Evolutionary conservation across 2,797 vertebrate species (phyloP), one percentile per base, ranked within the genome.

Genomic region (Hoplostethus mediterraneus): DNA sequence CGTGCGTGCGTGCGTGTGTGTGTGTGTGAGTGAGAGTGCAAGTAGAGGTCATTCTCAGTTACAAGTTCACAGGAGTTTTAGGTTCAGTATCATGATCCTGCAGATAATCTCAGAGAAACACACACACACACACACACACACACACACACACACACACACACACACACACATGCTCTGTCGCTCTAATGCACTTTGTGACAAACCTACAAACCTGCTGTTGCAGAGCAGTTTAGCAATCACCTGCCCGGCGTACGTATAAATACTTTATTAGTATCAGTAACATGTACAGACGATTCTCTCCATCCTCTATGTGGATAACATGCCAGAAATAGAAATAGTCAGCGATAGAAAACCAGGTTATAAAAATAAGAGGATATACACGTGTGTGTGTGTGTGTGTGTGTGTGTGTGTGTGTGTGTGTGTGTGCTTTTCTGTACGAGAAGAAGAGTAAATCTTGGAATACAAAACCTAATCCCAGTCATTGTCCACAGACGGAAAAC

Each of bases 181-280:
- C 52, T 54, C 30, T 33, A 8, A 49, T 54, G 47, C 28, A 5
- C n/a, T 57, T 38, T 25, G 17, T 67, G 12, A 71, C 21, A 52
- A 56, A 36, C 9, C 59, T 3, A 21, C 21, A 21, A 21, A 21
- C 21, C 21, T 1, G 21, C 31, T 47, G 36, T n/a, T 14, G 13
- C 21, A 45, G 28, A 64, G 62, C 33, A 33, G 10, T 72, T 49
- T 62, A 76, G 45, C 63, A 76, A 21, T 21, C 25, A 28, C 54
- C 54, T 47, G 33, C 38, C 62, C 69, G 72, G 47, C 72, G 79
- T 85, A 79, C 30, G 71, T 85, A 90, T 91, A 92, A 92, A 92
- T 90, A 90, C 81, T 88, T 92, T 92, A 91, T 92, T 91, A 88
- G 86, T 87, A 72, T 85, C 71, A 67, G 73, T 84, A 87, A 86